These are phyloP conservation scores for Lagopus muta DNA, from an alignment of 2,113 vertebrate species.

Conservation along the genomic window DNA sequence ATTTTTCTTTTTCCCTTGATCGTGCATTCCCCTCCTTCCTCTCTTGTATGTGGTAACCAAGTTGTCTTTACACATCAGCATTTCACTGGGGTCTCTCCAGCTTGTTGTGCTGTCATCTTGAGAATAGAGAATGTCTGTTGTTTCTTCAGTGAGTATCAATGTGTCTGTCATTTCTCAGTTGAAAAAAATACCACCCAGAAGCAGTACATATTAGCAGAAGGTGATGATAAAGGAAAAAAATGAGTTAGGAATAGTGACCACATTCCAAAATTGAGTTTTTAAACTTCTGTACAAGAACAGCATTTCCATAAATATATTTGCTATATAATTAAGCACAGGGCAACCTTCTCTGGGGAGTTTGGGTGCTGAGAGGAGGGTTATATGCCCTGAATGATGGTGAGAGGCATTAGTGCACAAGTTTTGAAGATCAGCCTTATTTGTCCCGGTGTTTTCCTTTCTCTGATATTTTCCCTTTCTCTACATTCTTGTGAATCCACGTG, in stretches of 20 bases:
- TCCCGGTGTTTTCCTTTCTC: neutral
- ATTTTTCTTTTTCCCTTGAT: neutral
- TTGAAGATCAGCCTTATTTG: neutral
- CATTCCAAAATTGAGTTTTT: neutral
- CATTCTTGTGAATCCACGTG: neutral
- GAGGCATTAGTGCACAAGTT: neutral
- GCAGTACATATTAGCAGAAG: neutral
- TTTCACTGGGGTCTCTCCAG: neutral
- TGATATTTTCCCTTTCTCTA: neutral
- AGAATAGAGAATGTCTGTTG: neutral
- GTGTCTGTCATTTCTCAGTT: neutral
- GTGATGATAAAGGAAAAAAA: neutral
- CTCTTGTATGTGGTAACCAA: neutral
- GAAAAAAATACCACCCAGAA: neutral
- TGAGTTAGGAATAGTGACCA: neutral
- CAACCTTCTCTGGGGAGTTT: neutral
- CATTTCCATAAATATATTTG: neutral
- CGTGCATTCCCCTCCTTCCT: neutral
- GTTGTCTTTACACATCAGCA: neutral
- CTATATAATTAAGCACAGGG: neutral
- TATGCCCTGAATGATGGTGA: neutral
- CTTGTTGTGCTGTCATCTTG: neutral
- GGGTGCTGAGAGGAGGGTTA: neutral
- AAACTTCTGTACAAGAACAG: neutral
- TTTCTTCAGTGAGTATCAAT: neutral